Conservation (phyloP, 2,113 vertebrate genomes). For the Arothron firmamentum region DNA sequence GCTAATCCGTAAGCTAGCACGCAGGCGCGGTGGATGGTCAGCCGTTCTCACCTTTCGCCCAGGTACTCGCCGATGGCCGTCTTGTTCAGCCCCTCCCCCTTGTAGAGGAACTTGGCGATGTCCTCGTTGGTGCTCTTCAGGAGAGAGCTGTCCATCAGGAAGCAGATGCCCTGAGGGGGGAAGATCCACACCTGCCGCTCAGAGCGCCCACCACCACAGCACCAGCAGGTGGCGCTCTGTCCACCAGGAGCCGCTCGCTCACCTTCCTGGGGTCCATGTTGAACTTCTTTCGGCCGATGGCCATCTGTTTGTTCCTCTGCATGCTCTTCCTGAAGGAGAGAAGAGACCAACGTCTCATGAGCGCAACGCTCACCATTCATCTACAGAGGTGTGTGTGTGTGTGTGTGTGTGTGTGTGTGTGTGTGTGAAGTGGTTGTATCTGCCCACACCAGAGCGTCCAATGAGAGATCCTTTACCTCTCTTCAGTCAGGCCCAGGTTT, state of each 20-base stretch:
- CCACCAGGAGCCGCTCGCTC: constrained; percentile 3
- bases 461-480: constrained; percentile 75
- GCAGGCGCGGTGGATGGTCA: no score
- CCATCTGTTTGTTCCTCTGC: constrained; percentile 97
- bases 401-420: no score
- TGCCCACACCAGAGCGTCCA: constrained; percentile 10
- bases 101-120: constrained; percentile 93
- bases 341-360: no score
- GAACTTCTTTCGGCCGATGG: constrained; percentile 97
- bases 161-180: constrained; percentile 86
- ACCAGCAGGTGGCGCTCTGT: not conserved
- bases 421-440: not conserved
- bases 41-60: constrained; percentile 82
- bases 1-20: no score
- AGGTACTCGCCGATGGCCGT: constrained; percentile 96
- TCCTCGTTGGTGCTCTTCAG: constrained; percentile 90
- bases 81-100: constrained; percentile 96
- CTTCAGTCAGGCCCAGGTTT: constrained; percentile 91
- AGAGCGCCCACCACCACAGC: not conserved
- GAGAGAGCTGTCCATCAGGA: constrained; percentile 88
- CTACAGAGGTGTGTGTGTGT: no score
- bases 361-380: no score
- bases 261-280: constrained; percentile 99
- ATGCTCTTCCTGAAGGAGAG: constrained; percentile 85
- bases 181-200: not conserved